phyloP scores from a whole-genome alignment of 2,113 vertebrate species.

The Urocolius indicus region DNA sequence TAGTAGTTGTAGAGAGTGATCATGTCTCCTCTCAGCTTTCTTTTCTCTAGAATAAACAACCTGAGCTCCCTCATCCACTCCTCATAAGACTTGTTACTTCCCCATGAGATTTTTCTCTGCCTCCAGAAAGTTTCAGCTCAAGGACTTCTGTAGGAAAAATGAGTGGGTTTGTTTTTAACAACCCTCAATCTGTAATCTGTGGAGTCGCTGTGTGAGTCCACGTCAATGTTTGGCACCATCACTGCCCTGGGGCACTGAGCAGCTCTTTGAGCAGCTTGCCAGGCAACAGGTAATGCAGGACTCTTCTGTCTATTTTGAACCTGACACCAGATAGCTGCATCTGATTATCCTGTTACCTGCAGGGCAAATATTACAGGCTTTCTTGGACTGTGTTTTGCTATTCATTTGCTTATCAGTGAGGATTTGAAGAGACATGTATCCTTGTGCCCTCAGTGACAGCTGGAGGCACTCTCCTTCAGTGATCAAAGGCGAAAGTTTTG shows the following conservation, averaged over 20 bases:
- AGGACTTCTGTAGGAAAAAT: neutral
- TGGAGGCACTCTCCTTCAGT: neutral
- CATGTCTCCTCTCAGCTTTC: too few species aligned
- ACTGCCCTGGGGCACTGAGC: neutral
- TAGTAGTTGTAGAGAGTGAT: too few species aligned
- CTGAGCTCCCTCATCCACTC: too few species aligned
- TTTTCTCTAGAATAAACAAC: too few species aligned
- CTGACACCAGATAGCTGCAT: neutral
- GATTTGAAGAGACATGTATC: neutral
- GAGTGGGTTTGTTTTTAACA: neutral
- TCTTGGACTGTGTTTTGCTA: neutral
- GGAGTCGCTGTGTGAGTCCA: accelerated
- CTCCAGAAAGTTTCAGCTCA: neutral
- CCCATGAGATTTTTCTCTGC: neutral
- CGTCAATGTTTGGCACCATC: neutral
- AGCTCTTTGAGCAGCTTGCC: neutral
- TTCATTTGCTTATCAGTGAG: neutral
- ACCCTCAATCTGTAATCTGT: neutral
- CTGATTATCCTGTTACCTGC: neutral
- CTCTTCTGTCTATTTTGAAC: neutral
- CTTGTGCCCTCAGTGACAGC: neutral
- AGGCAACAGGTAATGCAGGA: neutral
- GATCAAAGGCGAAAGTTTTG: neutral
- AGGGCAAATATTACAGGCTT: neutral
- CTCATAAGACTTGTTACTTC: neutral